A percentile compares a stretch with the other conserved stretches of the same genome.
Conservation (phyloP, 2,888 invertebrate species). For the Caenorhabditis auriculariae region DNA sequence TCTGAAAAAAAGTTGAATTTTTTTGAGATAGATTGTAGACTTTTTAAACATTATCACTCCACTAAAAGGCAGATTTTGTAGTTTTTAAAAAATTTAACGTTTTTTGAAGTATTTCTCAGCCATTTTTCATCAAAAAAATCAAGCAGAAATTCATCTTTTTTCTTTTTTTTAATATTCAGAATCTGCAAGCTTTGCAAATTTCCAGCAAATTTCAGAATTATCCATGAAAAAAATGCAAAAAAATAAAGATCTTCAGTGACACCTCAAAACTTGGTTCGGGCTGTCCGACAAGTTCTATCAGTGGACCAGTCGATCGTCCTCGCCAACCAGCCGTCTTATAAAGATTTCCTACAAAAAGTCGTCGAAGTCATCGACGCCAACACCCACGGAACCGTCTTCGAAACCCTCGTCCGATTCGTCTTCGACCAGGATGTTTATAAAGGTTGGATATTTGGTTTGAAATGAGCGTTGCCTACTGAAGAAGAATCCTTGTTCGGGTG, state of each 20-base stretch:
- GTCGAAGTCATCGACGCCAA: slow-evolving; percentile 19
- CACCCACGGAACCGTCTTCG: slow-evolving; percentile 23
- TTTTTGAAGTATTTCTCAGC: too few relatives aligned
- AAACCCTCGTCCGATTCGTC: slow-evolving; percentile 18
- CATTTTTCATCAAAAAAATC: too few relatives aligned
- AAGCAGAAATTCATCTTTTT: too few relatives aligned
- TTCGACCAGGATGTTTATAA: slow-evolving; percentile 10
- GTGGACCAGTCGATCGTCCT: slow-evolving; percentile 25
- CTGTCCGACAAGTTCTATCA: slow-evolving; percentile 23
- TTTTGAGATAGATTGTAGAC: too few relatives aligned
- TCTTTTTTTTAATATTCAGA: too few relatives aligned
- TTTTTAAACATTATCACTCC: too few relatives aligned
- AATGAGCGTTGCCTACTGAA: neutral
- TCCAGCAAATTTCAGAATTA: too few relatives aligned
- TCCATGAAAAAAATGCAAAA: too few relatives aligned
- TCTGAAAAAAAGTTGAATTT: too few relatives aligned
- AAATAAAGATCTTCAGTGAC: slow-evolving; percentile 20
- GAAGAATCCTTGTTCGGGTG: neutral
- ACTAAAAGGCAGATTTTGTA: too few relatives aligned
- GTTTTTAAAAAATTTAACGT: too few relatives aligned
- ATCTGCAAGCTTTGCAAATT: too few relatives aligned
- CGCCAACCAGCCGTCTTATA: slow-evolving; percentile 3
- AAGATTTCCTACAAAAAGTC: slow-evolving; percentile 24
- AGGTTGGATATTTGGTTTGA: slow-evolving; percentile 1
- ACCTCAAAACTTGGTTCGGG: slow-evolving; percentile 32